phyloP scores from a whole-genome alignment of 2,797 vertebrate genomes.

The Cottoperca gobio region DNA sequence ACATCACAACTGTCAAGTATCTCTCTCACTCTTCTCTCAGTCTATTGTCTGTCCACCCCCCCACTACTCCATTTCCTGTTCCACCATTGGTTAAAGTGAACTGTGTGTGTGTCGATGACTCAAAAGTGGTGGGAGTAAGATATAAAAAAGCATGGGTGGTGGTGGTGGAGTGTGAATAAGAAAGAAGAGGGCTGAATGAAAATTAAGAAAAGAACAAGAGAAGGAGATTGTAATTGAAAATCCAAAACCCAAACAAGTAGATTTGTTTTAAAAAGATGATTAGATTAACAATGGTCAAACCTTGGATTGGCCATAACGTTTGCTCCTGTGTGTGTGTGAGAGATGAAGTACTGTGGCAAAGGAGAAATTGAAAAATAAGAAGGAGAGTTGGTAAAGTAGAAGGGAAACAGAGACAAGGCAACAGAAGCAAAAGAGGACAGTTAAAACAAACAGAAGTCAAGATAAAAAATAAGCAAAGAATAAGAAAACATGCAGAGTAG shows the following conservation, averaged over 20 bases:
- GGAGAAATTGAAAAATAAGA: neutral
- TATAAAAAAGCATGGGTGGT: constrained; percentile 30
- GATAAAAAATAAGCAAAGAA: neutral
- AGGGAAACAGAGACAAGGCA: neutral
- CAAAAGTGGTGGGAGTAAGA: constrained; percentile 59
- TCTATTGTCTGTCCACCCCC: constrained; percentile 44
- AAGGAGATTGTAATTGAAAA: neutral
- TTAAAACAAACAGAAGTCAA: neutral
- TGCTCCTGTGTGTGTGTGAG: neutral
- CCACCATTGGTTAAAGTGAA: constrained; percentile 41
- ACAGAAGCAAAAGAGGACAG: neutral
- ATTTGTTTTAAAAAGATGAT: neutral
- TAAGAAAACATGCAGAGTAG: neutral
- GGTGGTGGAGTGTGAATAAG: neutral
- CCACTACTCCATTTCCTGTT: constrained; percentile 56
- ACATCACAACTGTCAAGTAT: constrained; percentile 62
- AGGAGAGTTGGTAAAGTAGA: neutral
- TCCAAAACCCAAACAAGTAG: too few species aligned
- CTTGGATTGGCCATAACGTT: neutral
- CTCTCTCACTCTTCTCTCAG: constrained; percentile 63
- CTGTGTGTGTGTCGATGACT: constrained; percentile 55
- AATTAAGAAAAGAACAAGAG: constrained; percentile 25
- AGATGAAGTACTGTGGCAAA: neutral
- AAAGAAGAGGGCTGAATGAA: constrained; percentile 17
- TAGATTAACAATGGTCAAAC: too few species aligned